phyloP scores from a whole-genome alignment of 2,797 vertebrate genomes.

The Poecilia picta region DNA sequence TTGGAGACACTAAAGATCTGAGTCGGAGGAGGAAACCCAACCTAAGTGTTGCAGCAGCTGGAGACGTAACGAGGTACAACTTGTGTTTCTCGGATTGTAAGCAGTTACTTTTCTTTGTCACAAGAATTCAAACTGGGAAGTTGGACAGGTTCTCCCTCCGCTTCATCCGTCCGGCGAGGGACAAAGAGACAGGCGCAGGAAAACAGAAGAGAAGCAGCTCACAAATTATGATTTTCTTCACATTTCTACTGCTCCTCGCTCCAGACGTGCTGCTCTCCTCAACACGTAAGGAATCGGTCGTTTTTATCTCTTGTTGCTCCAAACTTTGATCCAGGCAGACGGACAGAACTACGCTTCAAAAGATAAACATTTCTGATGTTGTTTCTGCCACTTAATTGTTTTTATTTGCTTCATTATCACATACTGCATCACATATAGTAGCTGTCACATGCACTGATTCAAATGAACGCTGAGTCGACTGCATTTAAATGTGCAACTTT shows the following conservation, averaged over 20 bases:
- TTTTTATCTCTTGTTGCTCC: neutral
- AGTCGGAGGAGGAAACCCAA: constrained; percentile 74
- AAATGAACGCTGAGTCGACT: neutral
- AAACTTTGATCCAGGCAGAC: neutral
- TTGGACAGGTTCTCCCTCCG: constrained; percentile 16
- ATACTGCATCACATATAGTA: neutral
- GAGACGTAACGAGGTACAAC: constrained; percentile 46
- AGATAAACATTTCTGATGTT: neutral
- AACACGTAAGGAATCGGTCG: constrained; percentile 75
- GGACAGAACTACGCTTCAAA: neutral
- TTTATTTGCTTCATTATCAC: neutral
- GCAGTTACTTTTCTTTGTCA: constrained; percentile 14
- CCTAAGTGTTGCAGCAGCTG: constrained; percentile 77
- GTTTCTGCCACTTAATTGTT: neutral
- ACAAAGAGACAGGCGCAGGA: constrained; percentile 2
- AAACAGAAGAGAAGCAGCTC: neutral
- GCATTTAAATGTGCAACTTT: neutral
- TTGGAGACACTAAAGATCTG: constrained; percentile 58
- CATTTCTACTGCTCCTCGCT: constrained; percentile 59
- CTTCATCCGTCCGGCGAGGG: constrained; percentile 5
- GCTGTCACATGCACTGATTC: neutral
- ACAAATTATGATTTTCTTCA: constrained; percentile 60
- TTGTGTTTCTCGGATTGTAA: constrained; percentile 23
- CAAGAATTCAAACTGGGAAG: constrained; percentile 17
- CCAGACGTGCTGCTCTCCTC: constrained; percentile 64